Conservation (phyloP, 2,888 invertebrate genomes). For the Chamaedrilus cognettii region DNA sequence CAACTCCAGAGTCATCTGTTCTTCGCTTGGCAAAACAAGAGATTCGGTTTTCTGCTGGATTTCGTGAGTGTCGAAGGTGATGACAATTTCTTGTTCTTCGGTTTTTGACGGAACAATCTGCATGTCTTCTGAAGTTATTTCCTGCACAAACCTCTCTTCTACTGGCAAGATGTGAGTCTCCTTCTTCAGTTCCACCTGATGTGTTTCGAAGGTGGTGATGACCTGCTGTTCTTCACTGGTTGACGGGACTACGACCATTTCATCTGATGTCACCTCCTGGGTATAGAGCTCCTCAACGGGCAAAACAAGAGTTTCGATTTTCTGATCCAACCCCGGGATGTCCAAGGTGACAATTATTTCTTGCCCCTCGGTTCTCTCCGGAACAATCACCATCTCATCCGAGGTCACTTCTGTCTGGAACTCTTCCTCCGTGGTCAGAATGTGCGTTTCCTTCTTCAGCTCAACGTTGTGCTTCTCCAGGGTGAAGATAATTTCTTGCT, state of each 20-base stretch:
- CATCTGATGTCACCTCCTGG: background rate
- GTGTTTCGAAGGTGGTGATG: background rate
- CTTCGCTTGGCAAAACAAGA: conserved; percentile 10
- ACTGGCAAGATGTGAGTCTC: background rate
- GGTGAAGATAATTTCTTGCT: background rate
- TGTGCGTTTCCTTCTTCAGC: background rate
- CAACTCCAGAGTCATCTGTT: conserved; percentile 4
- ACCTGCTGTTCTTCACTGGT: background rate
- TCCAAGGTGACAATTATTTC: background rate
- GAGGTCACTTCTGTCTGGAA: background rate
- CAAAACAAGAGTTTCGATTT: background rate
- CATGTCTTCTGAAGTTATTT: background rate
- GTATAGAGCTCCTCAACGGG: background rate
- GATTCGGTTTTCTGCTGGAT: conserved; percentile 6
- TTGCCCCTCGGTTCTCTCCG: conserved; percentile 3
- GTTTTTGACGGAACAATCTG: background rate
- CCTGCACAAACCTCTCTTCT: background rate
- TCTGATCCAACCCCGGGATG: background rate
- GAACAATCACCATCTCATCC: background rate
- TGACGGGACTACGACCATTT: background rate
- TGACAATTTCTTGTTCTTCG: conserved; percentile 9
- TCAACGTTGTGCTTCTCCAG: background rate
- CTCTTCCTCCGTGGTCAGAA: background rate
- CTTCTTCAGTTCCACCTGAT: background rate
- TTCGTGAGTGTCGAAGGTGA: background rate